Evolutionary conservation across 2,888 invertebrate genomes (phyloP).

Genomic region (Odontothrips loti): DNA sequence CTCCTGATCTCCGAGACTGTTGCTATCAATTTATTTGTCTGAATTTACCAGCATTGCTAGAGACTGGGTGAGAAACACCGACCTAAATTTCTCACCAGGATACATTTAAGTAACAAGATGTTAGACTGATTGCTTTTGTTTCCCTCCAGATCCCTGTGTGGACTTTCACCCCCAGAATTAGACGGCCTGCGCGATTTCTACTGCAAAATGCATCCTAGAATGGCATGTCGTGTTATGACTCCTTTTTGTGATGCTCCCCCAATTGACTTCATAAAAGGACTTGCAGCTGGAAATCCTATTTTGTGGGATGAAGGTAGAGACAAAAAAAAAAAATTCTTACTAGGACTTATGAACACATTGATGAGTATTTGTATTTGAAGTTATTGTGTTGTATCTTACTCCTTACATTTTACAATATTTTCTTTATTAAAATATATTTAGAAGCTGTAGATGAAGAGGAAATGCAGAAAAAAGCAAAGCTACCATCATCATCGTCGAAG

Average conservation of each 20-base stretch:
- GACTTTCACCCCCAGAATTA: conserved; percentile 58
- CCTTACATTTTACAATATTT: background rate
- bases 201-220: conserved; percentile 55
- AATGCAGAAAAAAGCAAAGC: background rate
- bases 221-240: conserved; percentile 63
- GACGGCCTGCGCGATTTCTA: conserved; percentile 65
- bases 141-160: conserved; percentile 54
- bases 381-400: background rate
- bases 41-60: conserved; percentile 68
- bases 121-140: conserved; percentile 6
- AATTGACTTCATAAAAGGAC: conserved; percentile 55
- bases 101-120: background rate
- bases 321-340: conserved; percentile 31
- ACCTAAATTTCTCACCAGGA: background rate
- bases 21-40: conserved; percentile 74
- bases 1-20: conserved; percentile 62
- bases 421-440: background rate
- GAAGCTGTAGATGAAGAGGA: background rate
- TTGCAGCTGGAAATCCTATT: conserved; percentile 48
- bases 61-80: conserved; percentile 51
- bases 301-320: conserved; percentile 49
- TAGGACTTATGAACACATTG: background rate
- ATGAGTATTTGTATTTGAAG: background rate
- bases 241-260: conserved; percentile 60
- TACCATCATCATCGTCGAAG: background rate